Conservation (phyloP, 2,797 vertebrate species). For the Numenius phaeopus region DNA sequence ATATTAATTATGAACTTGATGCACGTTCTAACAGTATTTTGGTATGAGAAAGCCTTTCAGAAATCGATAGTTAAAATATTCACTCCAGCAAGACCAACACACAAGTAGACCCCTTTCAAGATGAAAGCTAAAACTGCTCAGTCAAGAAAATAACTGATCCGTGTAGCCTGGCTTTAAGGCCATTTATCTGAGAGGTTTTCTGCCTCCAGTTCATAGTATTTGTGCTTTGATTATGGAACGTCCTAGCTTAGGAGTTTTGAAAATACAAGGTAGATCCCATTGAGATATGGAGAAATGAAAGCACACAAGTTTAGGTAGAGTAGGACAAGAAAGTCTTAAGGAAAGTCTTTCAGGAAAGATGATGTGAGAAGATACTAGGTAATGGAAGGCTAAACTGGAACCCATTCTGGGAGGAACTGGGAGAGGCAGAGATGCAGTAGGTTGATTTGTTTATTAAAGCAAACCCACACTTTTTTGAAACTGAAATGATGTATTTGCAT, state of each 20-base stretch:
- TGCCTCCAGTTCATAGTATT: neutral
- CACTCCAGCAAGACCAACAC: neutral
- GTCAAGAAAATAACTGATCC: neutral
- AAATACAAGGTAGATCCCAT: neutral
- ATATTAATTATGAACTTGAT: neutral
- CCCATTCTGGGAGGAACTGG: neutral
- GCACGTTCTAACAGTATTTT: neutral
- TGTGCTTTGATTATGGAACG: neutral
- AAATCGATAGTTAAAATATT: neutral
- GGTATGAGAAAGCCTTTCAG: neutral
- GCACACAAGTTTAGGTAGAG: neutral
- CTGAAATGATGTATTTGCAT: constrained; percentile 11
- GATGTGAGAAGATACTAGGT: neutral
- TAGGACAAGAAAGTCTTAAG: neutral
- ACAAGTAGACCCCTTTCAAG: neutral
- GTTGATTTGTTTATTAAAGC: neutral
- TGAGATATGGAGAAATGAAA: neutral
- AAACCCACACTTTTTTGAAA: neutral
- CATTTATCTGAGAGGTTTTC: neutral
- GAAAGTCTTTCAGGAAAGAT: neutral
- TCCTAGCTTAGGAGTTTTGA: neutral
- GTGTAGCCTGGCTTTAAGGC: neutral
- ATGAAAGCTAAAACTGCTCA: neutral
- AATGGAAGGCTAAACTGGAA: neutral
- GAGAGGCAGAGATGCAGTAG: neutral